These are phyloP conservation scores for Toxotes lorentzi DNA, from an alignment of 2,797 vertebrate genomes.

Conservation along the genomic window DNA sequence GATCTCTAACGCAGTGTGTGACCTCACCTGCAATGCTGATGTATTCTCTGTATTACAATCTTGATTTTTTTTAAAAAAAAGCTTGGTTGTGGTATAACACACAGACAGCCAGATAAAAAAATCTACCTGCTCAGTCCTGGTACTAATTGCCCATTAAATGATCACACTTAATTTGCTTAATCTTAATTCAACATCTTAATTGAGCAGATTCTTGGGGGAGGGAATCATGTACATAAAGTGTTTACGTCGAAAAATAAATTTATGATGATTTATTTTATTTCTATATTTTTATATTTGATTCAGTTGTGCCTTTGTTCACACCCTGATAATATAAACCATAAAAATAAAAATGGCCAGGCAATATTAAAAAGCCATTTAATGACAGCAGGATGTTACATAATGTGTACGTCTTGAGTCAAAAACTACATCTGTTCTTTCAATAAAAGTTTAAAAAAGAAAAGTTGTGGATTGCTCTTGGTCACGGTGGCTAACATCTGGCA, in stretches of 20 bases:
- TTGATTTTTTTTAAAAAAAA: too few relatives aligned
- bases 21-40: background rate
- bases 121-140: background rate
- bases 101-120: background rate
- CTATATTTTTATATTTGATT: background rate
- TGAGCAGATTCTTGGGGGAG: background rate
- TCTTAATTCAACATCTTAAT: background rate
- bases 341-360: background rate
- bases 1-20: constrained; percentile 4
- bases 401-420: background rate
- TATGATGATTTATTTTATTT: too few relatives aligned
- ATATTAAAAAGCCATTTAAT: background rate
- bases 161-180: background rate
- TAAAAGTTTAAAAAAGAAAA: constrained; percentile 20
- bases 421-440: constrained; percentile 1
- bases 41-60: background rate
- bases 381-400: background rate
- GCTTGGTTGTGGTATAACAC: too few relatives aligned
- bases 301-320: background rate
- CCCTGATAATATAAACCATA: background rate
- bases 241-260: too few relatives aligned
- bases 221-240: background rate
- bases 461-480: constrained; percentile 59
- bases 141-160: background rate
- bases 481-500: constrained; percentile 81